Evolutionary conservation across 2,888 invertebrate genomes (phyloP).

Genomic region (Rotaria magnacalcarata): DNA sequence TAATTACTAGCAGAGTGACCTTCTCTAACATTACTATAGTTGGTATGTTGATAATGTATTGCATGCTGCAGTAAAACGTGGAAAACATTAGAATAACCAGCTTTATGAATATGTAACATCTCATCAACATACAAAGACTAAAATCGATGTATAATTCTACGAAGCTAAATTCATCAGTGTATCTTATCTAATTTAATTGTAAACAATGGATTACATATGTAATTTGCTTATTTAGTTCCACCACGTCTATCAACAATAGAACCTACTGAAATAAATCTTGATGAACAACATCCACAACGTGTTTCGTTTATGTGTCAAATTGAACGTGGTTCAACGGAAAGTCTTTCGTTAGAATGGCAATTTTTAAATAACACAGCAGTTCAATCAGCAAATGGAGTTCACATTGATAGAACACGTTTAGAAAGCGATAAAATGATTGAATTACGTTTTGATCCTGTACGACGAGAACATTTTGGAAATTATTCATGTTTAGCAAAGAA

Average conservation of each 20-base stretch:
- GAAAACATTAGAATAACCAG: too few species aligned
- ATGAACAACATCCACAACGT: neutral
- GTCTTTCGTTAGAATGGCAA: constrained; percentile 33
- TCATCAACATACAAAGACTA: too few species aligned
- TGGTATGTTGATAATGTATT: too few species aligned
- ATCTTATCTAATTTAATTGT: too few species aligned
- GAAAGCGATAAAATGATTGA: neutral
- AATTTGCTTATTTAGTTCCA: constrained; percentile 13
- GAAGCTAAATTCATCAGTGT: too few species aligned
- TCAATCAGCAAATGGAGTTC: neutral
- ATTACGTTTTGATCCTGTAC: constrained; percentile 11
- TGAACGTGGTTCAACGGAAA: constrained; percentile 16
- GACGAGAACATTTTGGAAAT: constrained; percentile 32
- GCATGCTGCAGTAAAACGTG: too few species aligned
- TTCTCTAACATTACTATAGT: too few species aligned
- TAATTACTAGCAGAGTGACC: too few species aligned
- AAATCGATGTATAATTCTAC: too few species aligned
- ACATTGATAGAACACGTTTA: constrained; percentile 10
- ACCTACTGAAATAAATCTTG: neutral
- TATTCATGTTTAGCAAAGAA: constrained; percentile 33
- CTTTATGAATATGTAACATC: too few species aligned
- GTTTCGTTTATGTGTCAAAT: neutral
- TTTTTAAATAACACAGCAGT: constrained; percentile 17
- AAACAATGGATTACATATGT: too few species aligned
- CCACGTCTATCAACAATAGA: neutral